These are phyloP conservation scores for Adineta ricciae DNA, from an alignment of 2,888 invertebrate species.

Conservation along the genomic window DNA sequence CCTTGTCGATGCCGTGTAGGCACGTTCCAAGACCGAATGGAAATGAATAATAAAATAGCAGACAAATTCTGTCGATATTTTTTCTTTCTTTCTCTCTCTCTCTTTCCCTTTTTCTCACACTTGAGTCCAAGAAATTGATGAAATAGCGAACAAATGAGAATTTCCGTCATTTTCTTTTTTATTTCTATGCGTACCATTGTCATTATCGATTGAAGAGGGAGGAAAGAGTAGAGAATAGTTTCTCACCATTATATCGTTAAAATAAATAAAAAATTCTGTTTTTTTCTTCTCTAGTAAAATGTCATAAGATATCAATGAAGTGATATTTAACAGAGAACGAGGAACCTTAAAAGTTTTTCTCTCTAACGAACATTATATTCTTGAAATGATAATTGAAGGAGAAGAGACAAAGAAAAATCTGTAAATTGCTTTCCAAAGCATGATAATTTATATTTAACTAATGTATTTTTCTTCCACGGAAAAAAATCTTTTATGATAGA, in stretches of 20 bases:
- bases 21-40: neutral
- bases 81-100: neutral
- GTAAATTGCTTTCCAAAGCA: neutral
- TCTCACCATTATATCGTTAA: neutral
- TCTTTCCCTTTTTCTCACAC: neutral
- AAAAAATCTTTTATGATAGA: no score
- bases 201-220: neutral
- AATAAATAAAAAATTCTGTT: neutral
- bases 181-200: neutral
- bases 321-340: neutral
- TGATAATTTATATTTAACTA: neutral
- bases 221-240: neutral
- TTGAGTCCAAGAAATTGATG: neutral
- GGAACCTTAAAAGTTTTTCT: neutral
- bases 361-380: neutral
- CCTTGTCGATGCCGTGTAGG: neutral
- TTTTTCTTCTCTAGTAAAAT: neutral
- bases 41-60: conserved; percentile 3
- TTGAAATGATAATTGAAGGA: neutral
- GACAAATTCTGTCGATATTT: neutral
- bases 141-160: neutral
- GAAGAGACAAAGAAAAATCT: neutral
- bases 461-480: neutral
- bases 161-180: neutral
- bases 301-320: neutral